phyloP scores from a whole-genome alignment of 1,140 invertebrate genomes.

The Micrasema minimum region DNA sequence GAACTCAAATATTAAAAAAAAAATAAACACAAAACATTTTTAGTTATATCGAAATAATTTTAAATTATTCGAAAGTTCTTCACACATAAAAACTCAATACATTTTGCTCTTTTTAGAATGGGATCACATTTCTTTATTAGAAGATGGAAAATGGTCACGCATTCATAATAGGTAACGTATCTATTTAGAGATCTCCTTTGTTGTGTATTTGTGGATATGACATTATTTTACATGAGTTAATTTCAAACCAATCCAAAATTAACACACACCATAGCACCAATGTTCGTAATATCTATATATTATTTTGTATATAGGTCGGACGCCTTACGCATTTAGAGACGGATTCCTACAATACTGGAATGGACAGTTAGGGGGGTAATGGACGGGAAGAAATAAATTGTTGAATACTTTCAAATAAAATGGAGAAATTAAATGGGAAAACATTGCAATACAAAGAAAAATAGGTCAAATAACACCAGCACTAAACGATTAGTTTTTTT shows the following conservation, averaged over 20 bases:
- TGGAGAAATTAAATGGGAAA: slow-evolving; percentile 4
- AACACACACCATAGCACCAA: neutral
- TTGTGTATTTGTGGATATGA: slow-evolving; percentile 26
- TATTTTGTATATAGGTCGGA: slow-evolving; percentile 1
- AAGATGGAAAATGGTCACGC: neutral
- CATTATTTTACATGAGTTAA: slow-evolving; percentile 1
- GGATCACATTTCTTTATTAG: too few species aligned
- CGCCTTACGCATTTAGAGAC: slow-evolving; percentile 1
- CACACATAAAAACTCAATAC: too few species aligned
- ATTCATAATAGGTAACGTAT: slow-evolving; percentile 16
- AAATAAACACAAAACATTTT: too few species aligned
- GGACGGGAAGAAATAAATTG: slow-evolving; percentile 32
- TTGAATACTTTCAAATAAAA: slow-evolving; percentile 15
- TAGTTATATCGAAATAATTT: too few species aligned
- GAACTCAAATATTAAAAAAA: too few species aligned
- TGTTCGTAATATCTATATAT: neutral
- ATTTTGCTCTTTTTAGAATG: too few species aligned
- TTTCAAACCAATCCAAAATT: neutral
- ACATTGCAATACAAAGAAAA: too few species aligned
- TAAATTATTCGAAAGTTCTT: too few species aligned
- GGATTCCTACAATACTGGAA: slow-evolving; percentile 10
- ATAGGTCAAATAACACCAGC: neutral
- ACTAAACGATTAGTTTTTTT: too few species aligned
- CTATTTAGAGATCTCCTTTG: slow-evolving; percentile 26
- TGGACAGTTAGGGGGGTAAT: slow-evolving; percentile 16